Evolutionary conservation across 1,140 invertebrate species (phyloP).

Genomic region (Tetramorium alpestre): DNA sequence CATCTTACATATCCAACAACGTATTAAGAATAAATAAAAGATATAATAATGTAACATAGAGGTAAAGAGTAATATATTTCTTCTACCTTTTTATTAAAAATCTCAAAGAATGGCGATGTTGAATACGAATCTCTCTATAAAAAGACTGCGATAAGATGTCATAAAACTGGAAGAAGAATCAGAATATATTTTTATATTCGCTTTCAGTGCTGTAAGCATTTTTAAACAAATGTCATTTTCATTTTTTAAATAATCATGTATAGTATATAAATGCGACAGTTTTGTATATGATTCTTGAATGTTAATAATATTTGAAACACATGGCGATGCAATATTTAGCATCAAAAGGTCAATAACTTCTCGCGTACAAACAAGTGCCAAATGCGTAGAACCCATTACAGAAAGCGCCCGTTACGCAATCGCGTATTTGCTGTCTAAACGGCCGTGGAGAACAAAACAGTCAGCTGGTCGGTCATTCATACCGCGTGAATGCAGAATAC

Average conservation of each 20-base stretch:
- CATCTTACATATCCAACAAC: background rate
- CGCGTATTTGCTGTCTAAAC: slow-evolving; percentile 19
- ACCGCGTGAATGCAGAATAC: slow-evolving; percentile 2
- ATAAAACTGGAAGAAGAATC: background rate
- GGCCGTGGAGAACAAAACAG: slow-evolving; percentile 14
- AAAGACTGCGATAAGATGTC: background rate
- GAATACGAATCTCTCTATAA: background rate
- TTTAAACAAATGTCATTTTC: background rate
- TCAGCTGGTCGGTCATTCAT: slow-evolving; percentile 55
- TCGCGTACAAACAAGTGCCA: background rate
- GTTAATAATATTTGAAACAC: slow-evolving; percentile 8
- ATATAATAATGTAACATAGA: background rate
- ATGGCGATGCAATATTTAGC: background rate
- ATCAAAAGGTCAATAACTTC: slow-evolving; percentile 4
- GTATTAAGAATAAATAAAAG: background rate
- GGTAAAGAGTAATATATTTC: background rate
- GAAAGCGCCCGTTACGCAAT: slow-evolving; percentile 8
- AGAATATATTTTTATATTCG: background rate
- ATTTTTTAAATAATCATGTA: background rate
- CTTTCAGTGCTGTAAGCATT: background rate
- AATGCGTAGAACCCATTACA: slow-evolving; percentile 12
- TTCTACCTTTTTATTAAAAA: background rate
- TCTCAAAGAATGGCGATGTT: background rate
- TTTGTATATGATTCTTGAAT: background rate
- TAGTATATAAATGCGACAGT: too few species aligned